phyloP scores from a whole-genome alignment of 2,888 invertebrate genomes.

The Aleiodes leptofemur region DNA sequence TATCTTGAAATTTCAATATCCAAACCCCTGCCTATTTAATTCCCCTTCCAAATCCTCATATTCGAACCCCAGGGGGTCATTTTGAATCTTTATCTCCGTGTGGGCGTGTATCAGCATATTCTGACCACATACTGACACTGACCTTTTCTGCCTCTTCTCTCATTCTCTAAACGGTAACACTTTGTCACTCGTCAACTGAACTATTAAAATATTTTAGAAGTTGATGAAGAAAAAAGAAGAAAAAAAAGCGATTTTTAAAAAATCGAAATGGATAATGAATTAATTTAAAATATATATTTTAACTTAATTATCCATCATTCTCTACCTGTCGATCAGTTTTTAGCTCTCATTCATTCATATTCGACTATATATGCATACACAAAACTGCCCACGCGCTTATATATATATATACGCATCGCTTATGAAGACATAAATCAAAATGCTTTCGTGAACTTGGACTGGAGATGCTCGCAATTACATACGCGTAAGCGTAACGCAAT shows the following conservation, averaged over 20 bases:
- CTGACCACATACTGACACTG: constrained; percentile 29
- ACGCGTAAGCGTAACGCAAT: constrained; percentile 71
- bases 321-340: constrained; percentile 39
- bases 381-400: constrained; percentile 55
- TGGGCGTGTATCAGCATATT: constrained; percentile 30
- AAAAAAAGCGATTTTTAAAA: not conserved
- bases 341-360: constrained; percentile 8
- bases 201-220: too few species aligned
- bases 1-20: constrained; percentile 20
- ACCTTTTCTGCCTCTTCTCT: constrained; percentile 5
- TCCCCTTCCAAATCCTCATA: constrained; percentile 17
- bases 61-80: constrained; percentile 20
- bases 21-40: constrained; percentile 16
- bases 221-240: too few species aligned
- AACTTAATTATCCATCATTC: not conserved
- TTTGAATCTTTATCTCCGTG: constrained; percentile 23
- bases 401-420: constrained; percentile 53
- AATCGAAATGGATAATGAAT: not conserved
- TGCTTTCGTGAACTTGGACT: constrained; percentile 66
- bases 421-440: constrained; percentile 74
- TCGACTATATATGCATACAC: constrained; percentile 18
- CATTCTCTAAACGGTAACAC: constrained; percentile 19
- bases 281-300: not conserved
- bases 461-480: constrained; percentile 72
- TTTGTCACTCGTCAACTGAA: not conserved